Evolutionary conservation across 2,888 invertebrate genomes (phyloP), one percentile per base, ranked within the genome.

Genomic region (Poecilus cupreus): DNA sequence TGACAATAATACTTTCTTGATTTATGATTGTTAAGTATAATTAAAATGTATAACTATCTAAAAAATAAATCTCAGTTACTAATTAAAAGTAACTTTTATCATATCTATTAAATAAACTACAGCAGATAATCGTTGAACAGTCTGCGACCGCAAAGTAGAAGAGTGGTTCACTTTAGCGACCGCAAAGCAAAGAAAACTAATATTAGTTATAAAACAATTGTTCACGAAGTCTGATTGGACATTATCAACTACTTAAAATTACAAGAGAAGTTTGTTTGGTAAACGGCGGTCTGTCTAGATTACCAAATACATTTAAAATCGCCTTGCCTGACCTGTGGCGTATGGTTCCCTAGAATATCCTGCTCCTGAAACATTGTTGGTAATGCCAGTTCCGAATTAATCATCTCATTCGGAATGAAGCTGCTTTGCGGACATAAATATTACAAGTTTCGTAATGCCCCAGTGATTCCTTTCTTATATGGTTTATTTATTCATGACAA

Each of bases 321-420:
- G 81, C 60, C 81, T 81, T 26, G 81, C 81, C 60, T 81, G 81
- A 46, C 75, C 75, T 51, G 51, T 16, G 18, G 81, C 24, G 74
- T 81, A 81, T 54, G 81, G 75, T 46, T 81, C 81, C 75, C 81
- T 81, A 81, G 81, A 74, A 81, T 75, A 81, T 60, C 81, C 81
- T 74, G 81, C 60, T 60, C 81, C 81, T 81, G 81, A 64, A 81
- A 81, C 75, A 75, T 60, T 80, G 37, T 72, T 26, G 72, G 75
- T 49, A 70, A 54, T 80, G 70, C 60, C 74, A 81, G 26, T 43
- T 39, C 81, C 81, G 72, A 46, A 49, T 81, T 64, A 81, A 75
- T 81, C 32, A 81, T 74, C 46, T 79, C 39, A 39, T 80, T 74
- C 72, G 51, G 22, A 75, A 11, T 32, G 6, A 75, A 46, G 43